Conservation (phyloP, 2,888 invertebrate species). For the Lapara coniferarum region DNA sequence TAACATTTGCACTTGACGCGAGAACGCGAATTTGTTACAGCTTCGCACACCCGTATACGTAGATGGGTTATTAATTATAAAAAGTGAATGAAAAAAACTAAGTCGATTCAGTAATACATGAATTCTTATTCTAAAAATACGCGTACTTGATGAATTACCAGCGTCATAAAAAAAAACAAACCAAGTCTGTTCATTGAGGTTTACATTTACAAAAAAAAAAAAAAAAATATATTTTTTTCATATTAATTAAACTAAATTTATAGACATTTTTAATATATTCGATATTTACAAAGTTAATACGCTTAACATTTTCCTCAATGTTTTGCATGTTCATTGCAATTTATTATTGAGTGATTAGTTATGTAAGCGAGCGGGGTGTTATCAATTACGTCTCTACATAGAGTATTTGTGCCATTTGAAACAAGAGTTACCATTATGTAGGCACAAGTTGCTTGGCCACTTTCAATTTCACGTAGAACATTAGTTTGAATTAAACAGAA, state of each 20-base stretch:
- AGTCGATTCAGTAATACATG: neutral
- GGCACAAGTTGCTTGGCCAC: slow-evolving; percentile 40
- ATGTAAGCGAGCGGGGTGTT: slow-evolving; percentile 24
- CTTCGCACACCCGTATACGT: neutral
- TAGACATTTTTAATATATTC: too few species aligned
- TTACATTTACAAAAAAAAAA: too few species aligned
- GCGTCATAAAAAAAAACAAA: too few species aligned
- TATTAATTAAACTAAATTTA: too few species aligned
- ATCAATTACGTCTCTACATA: neutral
- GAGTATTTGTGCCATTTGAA: slow-evolving; percentile 37
- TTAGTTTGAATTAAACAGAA: neutral
- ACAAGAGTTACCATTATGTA: slow-evolving; percentile 38
- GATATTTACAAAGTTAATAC: neutral
- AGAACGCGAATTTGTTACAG: slow-evolving; percentile 38
- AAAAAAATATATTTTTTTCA: too few species aligned
- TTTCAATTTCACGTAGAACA: slow-evolving; percentile 46
- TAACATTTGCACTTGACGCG: slow-evolving; percentile 43
- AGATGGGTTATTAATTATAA: neutral
- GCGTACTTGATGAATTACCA: too few species aligned
- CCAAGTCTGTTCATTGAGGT: too few species aligned
- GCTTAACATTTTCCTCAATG: neutral
- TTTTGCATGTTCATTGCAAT: neutral
- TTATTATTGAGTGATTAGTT: slow-evolving; percentile 19
- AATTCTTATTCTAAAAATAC: neutral
- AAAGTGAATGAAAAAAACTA: neutral